These are phyloP conservation scores for Pithecia hirsuta DNA, from an alignment of 2,797 vertebrate genomes.

Conservation along the genomic window DNA sequence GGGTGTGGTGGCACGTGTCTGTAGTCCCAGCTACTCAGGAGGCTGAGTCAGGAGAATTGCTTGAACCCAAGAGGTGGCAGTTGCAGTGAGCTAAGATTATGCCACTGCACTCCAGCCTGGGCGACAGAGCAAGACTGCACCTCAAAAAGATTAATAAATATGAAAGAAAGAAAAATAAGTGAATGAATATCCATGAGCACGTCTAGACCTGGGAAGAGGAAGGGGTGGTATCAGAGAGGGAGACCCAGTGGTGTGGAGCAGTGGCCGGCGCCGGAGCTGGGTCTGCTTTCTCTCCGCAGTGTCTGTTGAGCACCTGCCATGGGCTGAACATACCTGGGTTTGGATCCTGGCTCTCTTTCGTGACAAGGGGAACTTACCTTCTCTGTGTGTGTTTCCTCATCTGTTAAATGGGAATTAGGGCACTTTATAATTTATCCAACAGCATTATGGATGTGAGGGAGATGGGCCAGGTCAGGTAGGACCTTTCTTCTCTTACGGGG, in stretches of 20 bases:
- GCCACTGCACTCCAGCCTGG: too few species aligned
- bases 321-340: background rate
- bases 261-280: accelerated
- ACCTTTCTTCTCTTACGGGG: background rate
- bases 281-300: background rate
- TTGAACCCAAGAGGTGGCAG: too few species aligned
- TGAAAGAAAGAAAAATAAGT: background rate
- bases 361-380: background rate
- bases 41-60: too few species aligned
- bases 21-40: too few species aligned
- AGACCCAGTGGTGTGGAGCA: background rate
- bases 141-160: too few species aligned
- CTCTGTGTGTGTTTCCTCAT: background rate
- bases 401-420: background rate
- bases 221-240: background rate
- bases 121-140: too few species aligned
- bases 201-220: background rate
- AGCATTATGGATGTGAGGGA: background rate
- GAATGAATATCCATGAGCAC: background rate
- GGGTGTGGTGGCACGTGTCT: too few species aligned
- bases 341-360: background rate
- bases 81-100: too few species aligned
- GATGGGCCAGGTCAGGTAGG: background rate
- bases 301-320: background rate
- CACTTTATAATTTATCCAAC: background rate